Base-by-base conservation (phyloP, 2,797 vertebrate species). In the Amphiprion clarkii region DNA sequence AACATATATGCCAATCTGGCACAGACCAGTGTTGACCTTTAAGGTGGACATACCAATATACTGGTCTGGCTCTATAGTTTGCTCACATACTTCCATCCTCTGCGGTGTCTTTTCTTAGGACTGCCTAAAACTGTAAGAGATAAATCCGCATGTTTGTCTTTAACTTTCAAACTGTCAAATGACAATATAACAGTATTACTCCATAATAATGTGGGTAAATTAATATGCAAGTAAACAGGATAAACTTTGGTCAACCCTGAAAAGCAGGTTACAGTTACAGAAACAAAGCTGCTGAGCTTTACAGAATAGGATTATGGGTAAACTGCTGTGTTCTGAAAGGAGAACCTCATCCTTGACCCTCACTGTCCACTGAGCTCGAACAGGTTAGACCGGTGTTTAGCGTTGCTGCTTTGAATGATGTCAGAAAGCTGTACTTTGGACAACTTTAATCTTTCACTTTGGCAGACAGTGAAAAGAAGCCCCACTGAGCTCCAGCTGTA, bases 381-480 rank as follows among this genome's bases (percentile, higher is more conserved):
- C 87, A 71, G 78, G 83, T 83, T 71, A 60, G 83, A 71, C 52
- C 57, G 10, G 70, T 68, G 65, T 77, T 85, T 75, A 76, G 81
- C 33, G 57, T 71, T 74, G 76, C 72, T 64, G 67, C 76, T 82
- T 75, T 56, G 82, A 83, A 86, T 83, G 84, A 89, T 81, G 83
- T 80, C 81, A 83, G 83, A 86, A 66, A 86, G 85, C 78, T 83
- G 70, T 71, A 64, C 87, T 80, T 83, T 67, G 83, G 83, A 83
- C 69, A 78, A 79, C 75, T 87, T 90, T 92, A 89, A 93, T 91
- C 89, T 92, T 79, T 86, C 33, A 58, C 58, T 85, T 84, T 89
- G 84, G 88, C 85, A 87, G 84, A 88, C 64, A 63, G 75, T 87
- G 86, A 85, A 84, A 85, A 87, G 65, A 58, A 84, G 74, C 72